Conservation (phyloP, 2,113 vertebrate species). For the Stegastes partitus region DNA sequence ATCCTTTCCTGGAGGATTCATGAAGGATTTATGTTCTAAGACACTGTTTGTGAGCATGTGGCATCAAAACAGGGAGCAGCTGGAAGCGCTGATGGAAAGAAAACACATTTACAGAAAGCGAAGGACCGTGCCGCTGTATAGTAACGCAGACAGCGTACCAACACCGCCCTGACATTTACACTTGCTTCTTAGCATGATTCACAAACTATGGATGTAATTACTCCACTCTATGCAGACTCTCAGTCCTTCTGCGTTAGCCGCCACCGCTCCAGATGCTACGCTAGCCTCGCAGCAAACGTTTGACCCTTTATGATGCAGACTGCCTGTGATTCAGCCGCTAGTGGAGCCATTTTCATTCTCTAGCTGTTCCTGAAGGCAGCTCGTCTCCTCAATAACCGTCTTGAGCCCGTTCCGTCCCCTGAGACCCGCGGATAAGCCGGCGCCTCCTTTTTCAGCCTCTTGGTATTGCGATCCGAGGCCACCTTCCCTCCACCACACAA, state of each 20-base stretch:
- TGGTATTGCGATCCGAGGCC: slow-evolving; percentile 71
- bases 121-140: slow-evolving; percentile 40
- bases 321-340: slow-evolving; percentile 19
- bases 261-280: background rate
- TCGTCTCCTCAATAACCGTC: slow-evolving; percentile 59
- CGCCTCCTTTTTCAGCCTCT: slow-evolving; percentile 62
- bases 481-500: slow-evolving; percentile 43
- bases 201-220: slow-evolving; percentile 37
- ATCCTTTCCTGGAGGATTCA: slow-evolving; percentile 70
- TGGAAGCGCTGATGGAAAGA: slow-evolving; percentile 21
- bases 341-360: slow-evolving; percentile 60
- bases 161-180: slow-evolving; percentile 50
- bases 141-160: slow-evolving; percentile 30
- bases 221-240: background rate
- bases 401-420: slow-evolving; percentile 64
- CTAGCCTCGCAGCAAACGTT: background rate
- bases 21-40: slow-evolving; percentile 63
- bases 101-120: slow-evolving; percentile 35
- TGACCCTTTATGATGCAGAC: slow-evolving; percentile 22
- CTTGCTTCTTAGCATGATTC: slow-evolving; percentile 24
- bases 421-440: slow-evolving; percentile 66
- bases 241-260: slow-evolving; percentile 10
- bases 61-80: slow-evolving; percentile 27
- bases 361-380: slow-evolving; percentile 22
- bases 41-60: slow-evolving; percentile 36